These are phyloP conservation scores for Phainopepla nitens DNA, from an alignment of 2,113 vertebrate genomes.

Conservation along the genomic window DNA sequence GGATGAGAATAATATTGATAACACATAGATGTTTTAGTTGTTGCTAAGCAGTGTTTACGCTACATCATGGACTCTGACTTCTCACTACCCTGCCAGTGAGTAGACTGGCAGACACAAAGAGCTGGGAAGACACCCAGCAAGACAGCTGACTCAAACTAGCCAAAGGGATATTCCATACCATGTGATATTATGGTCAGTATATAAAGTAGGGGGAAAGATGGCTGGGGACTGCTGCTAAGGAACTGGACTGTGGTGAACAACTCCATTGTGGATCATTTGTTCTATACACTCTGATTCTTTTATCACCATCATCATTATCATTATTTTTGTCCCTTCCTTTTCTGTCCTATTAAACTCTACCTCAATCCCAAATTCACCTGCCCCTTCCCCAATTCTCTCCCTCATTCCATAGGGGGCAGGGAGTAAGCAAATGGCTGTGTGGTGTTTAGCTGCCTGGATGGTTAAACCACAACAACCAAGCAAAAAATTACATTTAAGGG, in stretches of 20 bases:
- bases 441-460: neutral
- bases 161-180: neutral
- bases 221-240: neutral
- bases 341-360: neutral
- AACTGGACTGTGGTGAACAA: neutral
- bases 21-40: neutral
- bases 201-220: neutral
- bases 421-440: neutral
- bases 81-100: neutral
- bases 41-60: neutral
- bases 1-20: neutral
- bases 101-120: neutral
- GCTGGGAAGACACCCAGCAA: neutral
- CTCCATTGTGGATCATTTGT: neutral
- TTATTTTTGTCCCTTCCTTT: neutral
- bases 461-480: neutral
- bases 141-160: neutral
- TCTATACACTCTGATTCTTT: neutral
- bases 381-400: neutral
- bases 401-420: fast-evolving
- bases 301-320: neutral
- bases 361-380: neutral
- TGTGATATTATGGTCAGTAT: neutral
- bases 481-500: neutral
- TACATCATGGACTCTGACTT: neutral